Conservation (phyloP, 2,888 invertebrate species). For the Ditylenchus weischeri region DNA sequence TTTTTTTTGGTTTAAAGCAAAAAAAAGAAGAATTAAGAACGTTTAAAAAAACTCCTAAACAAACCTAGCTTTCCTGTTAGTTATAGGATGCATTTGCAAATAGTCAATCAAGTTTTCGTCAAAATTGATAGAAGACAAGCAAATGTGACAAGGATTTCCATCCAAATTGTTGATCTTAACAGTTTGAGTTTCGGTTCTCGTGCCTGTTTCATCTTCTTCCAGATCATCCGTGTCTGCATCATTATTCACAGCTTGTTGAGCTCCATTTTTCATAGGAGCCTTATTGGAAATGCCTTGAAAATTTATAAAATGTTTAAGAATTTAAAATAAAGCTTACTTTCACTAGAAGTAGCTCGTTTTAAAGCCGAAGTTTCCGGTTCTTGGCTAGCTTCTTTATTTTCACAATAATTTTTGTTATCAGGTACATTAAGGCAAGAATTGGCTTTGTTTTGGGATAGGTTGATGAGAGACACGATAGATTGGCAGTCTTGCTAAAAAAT, state of each 20-base stretch:
- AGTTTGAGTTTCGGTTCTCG: constrained; percentile 10
- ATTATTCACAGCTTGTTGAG: constrained; percentile 11
- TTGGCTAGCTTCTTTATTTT: too few relatives aligned
- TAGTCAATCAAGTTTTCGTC: constrained; percentile 51
- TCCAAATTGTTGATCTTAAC: constrained; percentile 37
- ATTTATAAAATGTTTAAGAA: too few relatives aligned
- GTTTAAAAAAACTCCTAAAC: background rate
- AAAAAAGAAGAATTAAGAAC: too few relatives aligned
- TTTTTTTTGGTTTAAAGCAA: too few relatives aligned
- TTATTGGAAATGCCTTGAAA: too few relatives aligned
- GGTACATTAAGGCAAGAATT: background rate
- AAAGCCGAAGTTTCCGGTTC: background rate
- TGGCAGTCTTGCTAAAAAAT: constrained; percentile 47
- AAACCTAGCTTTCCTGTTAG: constrained; percentile 48
- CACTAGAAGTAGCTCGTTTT: background rate
- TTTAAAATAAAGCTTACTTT: background rate
- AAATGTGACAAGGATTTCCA: constrained; percentile 64
- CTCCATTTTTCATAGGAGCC: background rate
- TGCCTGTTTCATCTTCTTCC: constrained; percentile 5
- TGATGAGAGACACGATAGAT: constrained; percentile 54
- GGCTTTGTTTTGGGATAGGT: constrained; percentile 28
- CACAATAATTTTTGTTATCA: background rate
- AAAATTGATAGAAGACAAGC: constrained; percentile 47
- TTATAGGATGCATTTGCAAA: constrained; percentile 49
- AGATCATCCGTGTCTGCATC: constrained; percentile 22